Evolutionary conservation across 2,797 vertebrate species (phyloP).

Genomic region (Microctenopoma lineatum): DNA sequence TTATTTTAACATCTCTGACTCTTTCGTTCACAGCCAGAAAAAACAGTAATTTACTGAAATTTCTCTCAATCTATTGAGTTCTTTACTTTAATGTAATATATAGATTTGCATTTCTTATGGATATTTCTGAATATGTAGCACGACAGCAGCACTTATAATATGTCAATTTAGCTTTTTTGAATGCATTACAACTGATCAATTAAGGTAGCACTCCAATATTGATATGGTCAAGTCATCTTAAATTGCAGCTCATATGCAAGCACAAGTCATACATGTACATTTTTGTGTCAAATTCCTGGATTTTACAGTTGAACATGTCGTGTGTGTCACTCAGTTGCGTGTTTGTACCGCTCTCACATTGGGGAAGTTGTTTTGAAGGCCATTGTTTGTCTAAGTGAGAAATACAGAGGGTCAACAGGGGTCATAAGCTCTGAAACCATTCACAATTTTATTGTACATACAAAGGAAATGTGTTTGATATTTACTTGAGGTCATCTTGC

Average conservation of each 20-base stretch:
- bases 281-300: not conserved
- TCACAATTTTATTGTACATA: no score
- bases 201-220: not conserved
- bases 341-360: slow-evolving; percentile 7
- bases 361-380: slow-evolving; percentile 41
- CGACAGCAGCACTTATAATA: not conserved
- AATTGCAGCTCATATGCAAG: not conserved
- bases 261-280: not conserved
- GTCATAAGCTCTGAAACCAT: not conserved
- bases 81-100: not conserved
- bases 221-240: not conserved
- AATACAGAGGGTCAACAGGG: not conserved
- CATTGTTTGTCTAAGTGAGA: not conserved
- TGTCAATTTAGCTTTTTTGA: not conserved
- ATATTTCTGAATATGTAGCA: no score
- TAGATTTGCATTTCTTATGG: no score
- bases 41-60: not conserved
- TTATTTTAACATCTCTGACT: slow-evolving; percentile 31
- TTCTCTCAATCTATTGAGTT: not conserved
- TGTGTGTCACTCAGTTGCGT: not conserved
- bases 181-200: rapidly evolving
- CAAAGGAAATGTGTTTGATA: rapidly evolving
- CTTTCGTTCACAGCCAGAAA: slow-evolving; percentile 16
- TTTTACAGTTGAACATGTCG: not conserved
- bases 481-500: not conserved